Percentiles rank a stretch among this genome's conserved stretches.
Evolutionary conservation across 2,888 invertebrate species (phyloP).

Genomic region (Beris morrisii): DNA sequence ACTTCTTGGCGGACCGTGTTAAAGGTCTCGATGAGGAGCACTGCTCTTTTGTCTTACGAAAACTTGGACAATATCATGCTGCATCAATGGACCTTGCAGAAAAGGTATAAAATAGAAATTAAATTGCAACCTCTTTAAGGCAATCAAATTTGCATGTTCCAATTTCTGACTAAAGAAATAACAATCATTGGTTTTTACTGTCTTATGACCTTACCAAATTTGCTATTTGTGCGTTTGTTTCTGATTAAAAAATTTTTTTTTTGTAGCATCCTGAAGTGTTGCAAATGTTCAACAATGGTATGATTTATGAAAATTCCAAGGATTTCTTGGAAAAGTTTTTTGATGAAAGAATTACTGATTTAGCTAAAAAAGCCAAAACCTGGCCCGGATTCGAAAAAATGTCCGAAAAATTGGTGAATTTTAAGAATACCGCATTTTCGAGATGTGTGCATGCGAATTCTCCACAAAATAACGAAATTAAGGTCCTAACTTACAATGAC

Average conservation of each 20-base stretch:
- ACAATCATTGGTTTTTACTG: too few species aligned
- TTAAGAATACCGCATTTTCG: conserved; percentile 47
- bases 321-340: conserved; percentile 44
- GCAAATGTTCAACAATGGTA: conserved; percentile 29
- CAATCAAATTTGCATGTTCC: too few species aligned
- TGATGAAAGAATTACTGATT: conserved; percentile 47
- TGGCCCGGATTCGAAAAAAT: conserved; percentile 57
- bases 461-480: conserved; percentile 47
- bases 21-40: conserved; percentile 58
- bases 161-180: too few species aligned
- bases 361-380: conserved; percentile 53
- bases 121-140: neutral
- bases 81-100: conserved; percentile 59
- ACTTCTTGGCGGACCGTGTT: conserved; percentile 59
- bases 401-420: conserved; percentile 53
- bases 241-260: neutral
- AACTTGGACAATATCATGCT: conserved; percentile 61
- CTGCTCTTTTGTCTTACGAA: conserved; percentile 56
- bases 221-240: too few species aligned
- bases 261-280: conserved; percentile 47
- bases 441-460: conserved; percentile 42
- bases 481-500: conserved; percentile 60
- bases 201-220: too few species aligned
- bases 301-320: neutral
- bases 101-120: conserved; percentile 50